Evolutionary conservation across 2,113 vertebrate species (phyloP), one percentile per base, ranked within the genome.

Genomic region (Gopherus flavomarginatus): DNA sequence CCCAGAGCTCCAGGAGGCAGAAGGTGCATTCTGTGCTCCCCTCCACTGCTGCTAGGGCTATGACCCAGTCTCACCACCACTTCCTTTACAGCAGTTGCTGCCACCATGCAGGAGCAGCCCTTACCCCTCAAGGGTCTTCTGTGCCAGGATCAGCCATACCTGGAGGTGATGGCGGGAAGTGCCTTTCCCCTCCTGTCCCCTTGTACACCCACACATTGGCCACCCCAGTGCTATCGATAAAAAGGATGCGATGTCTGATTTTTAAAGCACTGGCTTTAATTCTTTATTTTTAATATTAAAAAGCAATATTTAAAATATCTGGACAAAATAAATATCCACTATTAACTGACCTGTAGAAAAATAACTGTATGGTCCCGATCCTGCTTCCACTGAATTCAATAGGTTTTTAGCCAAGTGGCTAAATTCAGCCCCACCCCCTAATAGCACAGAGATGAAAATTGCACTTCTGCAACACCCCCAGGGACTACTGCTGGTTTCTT

Each of bases 21-120:
- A 79, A 81, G 17, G n/a, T 79, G 22, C 5, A 5, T 57, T 47
- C 4, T 11, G 6, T 27, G 11, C 42, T 87, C 11, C 19, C 17
- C 47, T 80, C 4, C 21, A 69, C 17, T 11, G 21, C 78, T 75
- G 31, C 19, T 53, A 82, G 5, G 50, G 29, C 4, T 84, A 0
- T 42, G 26, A 54, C 26, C 86, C 87, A 49, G 81, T 83, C n/a
- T 2, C 22, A 75, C n/a, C 1, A 21, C 21, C 90, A 22, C 83
- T 27, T 80, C 6, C 56, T 75, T 86, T 49, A 82, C n/a, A 11
- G 27, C 11, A 80, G 11, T 83, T 84, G 84, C 11, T 77, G 87
- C 42, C 49, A n/a, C 91, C 93, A 95, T 78, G 85, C 52, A 49
- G 49, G 79, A 86, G 17, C 77, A 87, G 90, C 65, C 5, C 77